Evolutionary conservation across 2,888 invertebrate species (phyloP).

Genomic region (Hylaea fasciaria): DNA sequence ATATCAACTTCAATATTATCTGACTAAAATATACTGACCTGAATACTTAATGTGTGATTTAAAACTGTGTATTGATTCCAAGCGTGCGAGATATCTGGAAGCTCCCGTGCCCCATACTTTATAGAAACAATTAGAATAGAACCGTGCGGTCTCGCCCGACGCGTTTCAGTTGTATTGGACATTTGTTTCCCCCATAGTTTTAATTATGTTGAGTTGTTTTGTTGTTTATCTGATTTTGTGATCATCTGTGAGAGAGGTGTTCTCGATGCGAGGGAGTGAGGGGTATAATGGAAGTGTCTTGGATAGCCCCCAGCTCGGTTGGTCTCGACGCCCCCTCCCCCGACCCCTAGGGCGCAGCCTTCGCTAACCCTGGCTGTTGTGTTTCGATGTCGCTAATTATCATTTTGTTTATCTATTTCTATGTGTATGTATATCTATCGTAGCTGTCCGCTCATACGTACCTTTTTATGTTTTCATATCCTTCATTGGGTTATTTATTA

Average conservation of each 20-base stretch:
- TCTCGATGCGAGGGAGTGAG: conserved; percentile 85
- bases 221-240: conserved; percentile 80
- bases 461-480: conserved; percentile 57
- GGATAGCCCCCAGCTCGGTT: conserved; percentile 81
- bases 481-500: conserved; percentile 56
- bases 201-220: conserved; percentile 77
- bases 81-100: conserved; percentile 69
- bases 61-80: conserved; percentile 62
- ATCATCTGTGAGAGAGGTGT: conserved; percentile 85
- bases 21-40: conserved; percentile 34
- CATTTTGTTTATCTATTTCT: conserved; percentile 69
- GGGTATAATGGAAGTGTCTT: conserved; percentile 84
- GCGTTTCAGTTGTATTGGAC: conserved; percentile 67
- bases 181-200: conserved; percentile 73
- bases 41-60: conserved; percentile 48
- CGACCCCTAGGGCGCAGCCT: conserved; percentile 82
- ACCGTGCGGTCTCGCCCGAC: conserved; percentile 65
- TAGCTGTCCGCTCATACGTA: conserved; percentile 69
- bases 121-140: conserved; percentile 47
- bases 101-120: conserved; percentile 53
- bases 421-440: conserved; percentile 79
- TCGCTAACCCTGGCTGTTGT: conserved; percentile 84
- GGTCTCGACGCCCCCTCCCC: conserved; percentile 76
- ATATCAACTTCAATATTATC: conserved; percentile 54
- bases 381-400: conserved; percentile 82